Conservation (phyloP, 1,140 invertebrate genomes). For the Bombyx mandarina region DNA sequence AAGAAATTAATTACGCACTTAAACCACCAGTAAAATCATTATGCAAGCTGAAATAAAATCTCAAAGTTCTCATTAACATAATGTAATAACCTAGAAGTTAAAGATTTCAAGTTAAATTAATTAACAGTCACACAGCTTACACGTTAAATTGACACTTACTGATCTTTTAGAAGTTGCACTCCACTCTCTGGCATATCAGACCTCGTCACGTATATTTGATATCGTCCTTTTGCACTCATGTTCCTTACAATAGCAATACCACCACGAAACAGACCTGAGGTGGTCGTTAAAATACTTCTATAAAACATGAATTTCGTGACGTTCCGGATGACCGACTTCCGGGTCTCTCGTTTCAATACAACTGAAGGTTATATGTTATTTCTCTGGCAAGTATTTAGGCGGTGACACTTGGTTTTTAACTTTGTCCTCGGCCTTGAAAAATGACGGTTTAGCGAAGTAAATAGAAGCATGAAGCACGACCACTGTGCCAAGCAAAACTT, state of each 20-base stretch:
- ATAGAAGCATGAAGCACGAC: constrained; percentile 48
- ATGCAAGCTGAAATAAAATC: background rate
- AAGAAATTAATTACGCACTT: too few relatives aligned
- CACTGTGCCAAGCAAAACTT: constrained; percentile 53
- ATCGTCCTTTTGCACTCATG: constrained; percentile 36
- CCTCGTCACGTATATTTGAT: constrained; percentile 65
- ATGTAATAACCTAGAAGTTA: background rate
- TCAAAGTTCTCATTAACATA: background rate
- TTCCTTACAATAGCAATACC: constrained; percentile 27
- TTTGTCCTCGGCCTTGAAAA: constrained; percentile 41
- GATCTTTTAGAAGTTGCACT: constrained; percentile 63
- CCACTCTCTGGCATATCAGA: constrained; percentile 68
- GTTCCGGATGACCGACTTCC: constrained; percentile 17
- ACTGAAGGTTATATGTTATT: constrained; percentile 23
- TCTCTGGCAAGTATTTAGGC: constrained; percentile 54
- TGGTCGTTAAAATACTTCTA: constrained; percentile 31
- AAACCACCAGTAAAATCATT: too few relatives aligned
- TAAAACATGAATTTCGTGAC: constrained; percentile 44
- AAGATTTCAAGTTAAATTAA: background rate
- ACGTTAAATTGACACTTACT: constrained; percentile 34
- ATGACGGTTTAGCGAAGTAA: constrained; percentile 55
- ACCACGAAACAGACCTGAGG: constrained; percentile 24
- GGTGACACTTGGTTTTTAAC: constrained; percentile 29
- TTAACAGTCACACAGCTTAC: background rate
- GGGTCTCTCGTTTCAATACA: constrained; percentile 9